A percentile compares a stretch with the other conserved stretches of the same genome.
Evolutionary conservation across 2,113 vertebrate genomes (phyloP).

Genomic region (Macaca nemestrina): DNA sequence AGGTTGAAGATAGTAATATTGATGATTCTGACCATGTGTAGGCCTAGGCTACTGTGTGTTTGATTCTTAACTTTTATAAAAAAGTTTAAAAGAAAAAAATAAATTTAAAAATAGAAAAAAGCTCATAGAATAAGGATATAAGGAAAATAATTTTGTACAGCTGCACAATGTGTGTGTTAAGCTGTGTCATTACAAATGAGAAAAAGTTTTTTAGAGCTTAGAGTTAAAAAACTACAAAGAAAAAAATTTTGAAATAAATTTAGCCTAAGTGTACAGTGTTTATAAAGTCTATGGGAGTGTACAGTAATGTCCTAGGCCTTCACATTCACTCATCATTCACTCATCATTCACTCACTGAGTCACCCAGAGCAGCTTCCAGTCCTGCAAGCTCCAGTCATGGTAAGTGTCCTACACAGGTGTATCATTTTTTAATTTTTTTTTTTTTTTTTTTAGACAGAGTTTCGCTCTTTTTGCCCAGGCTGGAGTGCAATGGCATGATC

Average conservation of each 20-base stretch:
- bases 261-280: background rate
- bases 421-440: background rate
- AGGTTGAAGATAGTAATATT: background rate
- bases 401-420: background rate
- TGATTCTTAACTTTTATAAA: background rate
- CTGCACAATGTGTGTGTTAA: background rate
- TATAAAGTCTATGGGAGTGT: background rate
- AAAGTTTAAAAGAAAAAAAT: background rate
- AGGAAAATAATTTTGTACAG: background rate
- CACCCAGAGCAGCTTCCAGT: background rate
- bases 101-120: background rate
- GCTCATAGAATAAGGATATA: background rate
- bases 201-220: background rate
- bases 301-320: background rate
- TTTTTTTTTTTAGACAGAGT: no score
- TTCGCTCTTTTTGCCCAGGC: no score
- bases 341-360: background rate
- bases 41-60: background rate
- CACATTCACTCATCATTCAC: background rate
- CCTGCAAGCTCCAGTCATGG: background rate
- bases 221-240: background rate
- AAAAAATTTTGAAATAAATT: background rate
- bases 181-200: background rate
- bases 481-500: no score
- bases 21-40: background rate